These are phyloP conservation scores for Samia ricini DNA, from an alignment of 1,140 invertebrate genomes.

Conservation along the genomic window DNA sequence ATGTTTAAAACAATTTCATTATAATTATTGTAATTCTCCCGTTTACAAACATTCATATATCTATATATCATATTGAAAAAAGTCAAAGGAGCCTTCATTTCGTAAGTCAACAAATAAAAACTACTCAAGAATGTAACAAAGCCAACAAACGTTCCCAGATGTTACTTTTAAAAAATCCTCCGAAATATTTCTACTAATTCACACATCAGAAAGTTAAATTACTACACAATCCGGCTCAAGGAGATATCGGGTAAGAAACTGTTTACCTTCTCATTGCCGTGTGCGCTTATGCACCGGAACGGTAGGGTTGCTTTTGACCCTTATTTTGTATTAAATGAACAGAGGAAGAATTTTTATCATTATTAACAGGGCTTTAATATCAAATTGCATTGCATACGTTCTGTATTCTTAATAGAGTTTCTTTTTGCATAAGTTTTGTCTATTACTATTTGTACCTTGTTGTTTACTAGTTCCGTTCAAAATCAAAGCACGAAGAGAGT, in stretches of 20 bases:
- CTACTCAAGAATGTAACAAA: conserved; percentile 7
- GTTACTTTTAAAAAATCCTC: conserved; percentile 22
- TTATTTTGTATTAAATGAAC: conserved; percentile 11
- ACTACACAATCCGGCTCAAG: conserved; percentile 31
- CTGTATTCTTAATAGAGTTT: too few species aligned
- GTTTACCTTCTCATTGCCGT: conserved; percentile 58
- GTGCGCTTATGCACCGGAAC: conserved; percentile 51
- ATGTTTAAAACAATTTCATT: too few species aligned
- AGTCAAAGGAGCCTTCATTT: background rate
- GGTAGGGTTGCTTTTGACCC: conserved; percentile 45
- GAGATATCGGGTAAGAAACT: conserved; percentile 29
- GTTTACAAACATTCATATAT: background rate
- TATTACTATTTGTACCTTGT: too few species aligned
- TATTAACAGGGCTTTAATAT: too few species aligned
- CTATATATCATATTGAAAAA: background rate
- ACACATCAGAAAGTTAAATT: conserved; percentile 36
- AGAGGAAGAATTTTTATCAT: background rate
- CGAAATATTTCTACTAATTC: conserved; percentile 31
- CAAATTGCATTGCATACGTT: too few species aligned
- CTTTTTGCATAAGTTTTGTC: too few species aligned
- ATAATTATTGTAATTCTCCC: too few species aligned
- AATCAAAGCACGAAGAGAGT: too few species aligned
- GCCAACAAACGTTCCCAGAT: conserved; percentile 27
- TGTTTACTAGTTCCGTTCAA: too few species aligned
- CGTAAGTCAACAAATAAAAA: background rate